phyloP scores from a whole-genome alignment of 2,888 invertebrate species.

The Morpho achilles region DNA sequence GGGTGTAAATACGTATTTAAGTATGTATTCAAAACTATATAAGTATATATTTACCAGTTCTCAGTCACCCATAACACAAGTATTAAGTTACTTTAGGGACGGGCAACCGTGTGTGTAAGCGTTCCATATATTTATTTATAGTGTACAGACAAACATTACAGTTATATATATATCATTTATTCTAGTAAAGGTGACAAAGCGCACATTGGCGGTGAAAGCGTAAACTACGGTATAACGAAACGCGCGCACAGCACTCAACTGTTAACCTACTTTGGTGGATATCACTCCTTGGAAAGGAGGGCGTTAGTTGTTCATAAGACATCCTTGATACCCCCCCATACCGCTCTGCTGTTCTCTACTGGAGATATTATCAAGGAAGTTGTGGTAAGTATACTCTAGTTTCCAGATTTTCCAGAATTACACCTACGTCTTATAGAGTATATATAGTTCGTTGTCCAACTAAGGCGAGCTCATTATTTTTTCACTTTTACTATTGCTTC shows the following conservation, averaged over 20 bases:
- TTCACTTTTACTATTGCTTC: too few species aligned
- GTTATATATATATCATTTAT: constrained; percentile 13
- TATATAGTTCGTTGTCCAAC: too few species aligned
- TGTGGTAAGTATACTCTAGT: constrained; percentile 27
- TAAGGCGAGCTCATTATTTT: too few species aligned
- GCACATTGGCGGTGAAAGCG: constrained; percentile 81
- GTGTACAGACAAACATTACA: too few species aligned
- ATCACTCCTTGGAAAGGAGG: constrained; percentile 74
- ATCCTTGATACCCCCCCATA: constrained; percentile 78
- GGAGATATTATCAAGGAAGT: constrained; percentile 38
- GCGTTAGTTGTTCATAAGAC: constrained; percentile 78
- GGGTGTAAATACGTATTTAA: too few species aligned
- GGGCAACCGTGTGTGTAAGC: too few species aligned
- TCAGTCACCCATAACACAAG: too few species aligned
- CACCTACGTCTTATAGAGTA: too few species aligned
- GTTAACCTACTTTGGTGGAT: constrained; percentile 78
- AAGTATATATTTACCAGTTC: too few species aligned
- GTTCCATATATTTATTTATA: too few species aligned
- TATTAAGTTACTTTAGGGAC: too few species aligned
- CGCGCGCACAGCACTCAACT: constrained; percentile 49
- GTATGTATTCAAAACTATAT: too few species aligned
- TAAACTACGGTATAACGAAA: constrained; percentile 77
- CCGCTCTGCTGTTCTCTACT: constrained; percentile 76
- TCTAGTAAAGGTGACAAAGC: constrained; percentile 77
- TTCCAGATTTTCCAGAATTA: not conserved